These are phyloP conservation scores for Mohoua ochrocephala DNA, from an alignment of 2,113 vertebrate species.

Conservation along the genomic window DNA sequence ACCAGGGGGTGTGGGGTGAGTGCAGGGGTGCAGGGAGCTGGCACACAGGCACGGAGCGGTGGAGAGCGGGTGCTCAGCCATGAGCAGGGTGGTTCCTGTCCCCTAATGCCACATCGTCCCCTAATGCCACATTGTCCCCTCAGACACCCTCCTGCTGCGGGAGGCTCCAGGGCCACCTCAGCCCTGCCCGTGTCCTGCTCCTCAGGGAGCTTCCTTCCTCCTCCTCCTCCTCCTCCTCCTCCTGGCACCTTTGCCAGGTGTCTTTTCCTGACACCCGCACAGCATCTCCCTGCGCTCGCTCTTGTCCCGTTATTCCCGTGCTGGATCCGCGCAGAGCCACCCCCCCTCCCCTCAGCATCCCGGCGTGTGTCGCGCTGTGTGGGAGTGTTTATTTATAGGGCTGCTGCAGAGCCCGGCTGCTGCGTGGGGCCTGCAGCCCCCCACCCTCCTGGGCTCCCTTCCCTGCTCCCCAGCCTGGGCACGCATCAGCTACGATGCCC, in stretches of 20 bases:
- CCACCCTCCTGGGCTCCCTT: background rate
- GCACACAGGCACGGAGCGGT: background rate
- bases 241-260: background rate
- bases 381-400: slow-evolving; percentile 22
- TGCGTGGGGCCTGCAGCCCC: background rate
- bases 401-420: background rate
- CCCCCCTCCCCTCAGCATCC: background rate
- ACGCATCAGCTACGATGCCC: accelerated
- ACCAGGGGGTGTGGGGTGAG: background rate
- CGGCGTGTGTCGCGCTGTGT: background rate
- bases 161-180: background rate
- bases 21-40: accelerated
- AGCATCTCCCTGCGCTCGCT: background rate
- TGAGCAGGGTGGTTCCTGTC: accelerated
- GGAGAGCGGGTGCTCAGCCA: accelerated
- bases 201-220: background rate
- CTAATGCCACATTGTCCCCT: background rate
- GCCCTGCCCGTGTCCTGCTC: background rate
- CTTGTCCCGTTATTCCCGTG: background rate
- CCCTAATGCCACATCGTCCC: background rate
- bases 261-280: accelerated
- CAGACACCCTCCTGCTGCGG: background rate
- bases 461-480: background rate
- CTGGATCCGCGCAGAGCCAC: background rate
- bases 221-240: background rate